Conservation (phyloP, 2,113 vertebrate genomes). For the Nansenia antarctica region DNA sequence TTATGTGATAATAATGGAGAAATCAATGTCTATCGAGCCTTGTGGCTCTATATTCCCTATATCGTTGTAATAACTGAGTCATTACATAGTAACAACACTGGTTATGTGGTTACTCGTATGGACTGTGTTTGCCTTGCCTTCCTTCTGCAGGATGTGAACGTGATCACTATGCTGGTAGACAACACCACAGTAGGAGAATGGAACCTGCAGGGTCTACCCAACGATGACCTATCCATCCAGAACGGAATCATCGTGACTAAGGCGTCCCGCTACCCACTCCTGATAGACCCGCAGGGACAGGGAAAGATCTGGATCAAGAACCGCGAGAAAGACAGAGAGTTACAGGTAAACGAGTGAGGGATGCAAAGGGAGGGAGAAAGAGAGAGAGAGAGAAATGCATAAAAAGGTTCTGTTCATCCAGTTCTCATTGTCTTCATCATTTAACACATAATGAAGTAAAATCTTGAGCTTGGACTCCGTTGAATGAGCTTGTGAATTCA, state of each 20-base stretch:
- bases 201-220: constrained; percentile 84
- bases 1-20: too few species aligned
- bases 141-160: constrained; percentile 75
- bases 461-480: too few species aligned
- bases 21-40: too few species aligned
- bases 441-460: too few species aligned
- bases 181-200: constrained; percentile 80
- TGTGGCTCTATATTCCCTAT: too few species aligned
- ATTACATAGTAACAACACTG: background rate
- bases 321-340: constrained; percentile 75
- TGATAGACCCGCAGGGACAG: constrained; percentile 87
- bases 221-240: constrained; percentile 84
- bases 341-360: constrained; percentile 70
- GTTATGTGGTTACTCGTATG: background rate
- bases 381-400: background rate
- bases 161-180: constrained; percentile 81
- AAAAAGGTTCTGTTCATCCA: too few species aligned
- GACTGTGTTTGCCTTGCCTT: background rate
- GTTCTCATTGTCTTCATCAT: too few species aligned
- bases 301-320: constrained; percentile 88
- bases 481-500: too few species aligned
- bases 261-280: constrained; percentile 80
- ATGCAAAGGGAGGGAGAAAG: background rate
- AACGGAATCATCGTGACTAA: constrained; percentile 87
- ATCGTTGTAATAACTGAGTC: background rate